A percentile compares a stretch with the other conserved stretches of the same genome.
Conservation (phyloP, 2,113 vertebrate genomes). For the Chaetodon auriga region DNA sequence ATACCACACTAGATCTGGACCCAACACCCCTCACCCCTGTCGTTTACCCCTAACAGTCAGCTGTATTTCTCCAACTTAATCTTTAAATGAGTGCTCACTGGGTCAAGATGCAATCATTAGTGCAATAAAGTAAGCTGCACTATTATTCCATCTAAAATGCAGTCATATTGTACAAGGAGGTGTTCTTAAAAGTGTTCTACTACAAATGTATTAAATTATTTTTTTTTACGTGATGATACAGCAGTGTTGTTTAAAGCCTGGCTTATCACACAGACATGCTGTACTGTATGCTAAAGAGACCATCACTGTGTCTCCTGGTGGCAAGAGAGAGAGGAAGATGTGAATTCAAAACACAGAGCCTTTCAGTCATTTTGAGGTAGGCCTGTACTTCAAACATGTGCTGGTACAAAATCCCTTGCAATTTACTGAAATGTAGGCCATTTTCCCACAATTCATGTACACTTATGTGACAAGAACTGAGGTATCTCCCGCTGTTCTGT, state of each 20-base stretch:
- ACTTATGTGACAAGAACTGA: background rate
- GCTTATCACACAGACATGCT: background rate
- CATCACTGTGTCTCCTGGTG: conserved; percentile 10
- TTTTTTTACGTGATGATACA: background rate
- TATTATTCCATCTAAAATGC: conserved; percentile 3
- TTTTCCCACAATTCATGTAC: conserved; percentile 15
- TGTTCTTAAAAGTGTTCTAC: background rate
- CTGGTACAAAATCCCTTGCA: background rate
- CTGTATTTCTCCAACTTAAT: conserved; percentile 12
- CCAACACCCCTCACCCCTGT: background rate
- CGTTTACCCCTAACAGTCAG: background rate
- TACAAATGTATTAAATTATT: conserved; percentile 11
- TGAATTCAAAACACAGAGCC: background rate
- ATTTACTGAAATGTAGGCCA: conserved; percentile 40
- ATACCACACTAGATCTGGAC: background rate
- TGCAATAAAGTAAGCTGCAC: background rate
- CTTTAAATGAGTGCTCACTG: background rate
- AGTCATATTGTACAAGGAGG: background rate
- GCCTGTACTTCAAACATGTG: background rate
- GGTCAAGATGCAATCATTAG: conserved; percentile 28
- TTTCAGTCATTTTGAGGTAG: background rate
- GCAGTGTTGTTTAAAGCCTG: background rate
- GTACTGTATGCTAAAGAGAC: background rate
- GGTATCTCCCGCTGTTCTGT: conserved; percentile 27
- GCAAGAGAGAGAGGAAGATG: background rate